These are phyloP conservation scores for Plumapathes pennacea DNA, from an alignment of 92 coral and sea anemone genomes.

Conservation along the genomic window DNA sequence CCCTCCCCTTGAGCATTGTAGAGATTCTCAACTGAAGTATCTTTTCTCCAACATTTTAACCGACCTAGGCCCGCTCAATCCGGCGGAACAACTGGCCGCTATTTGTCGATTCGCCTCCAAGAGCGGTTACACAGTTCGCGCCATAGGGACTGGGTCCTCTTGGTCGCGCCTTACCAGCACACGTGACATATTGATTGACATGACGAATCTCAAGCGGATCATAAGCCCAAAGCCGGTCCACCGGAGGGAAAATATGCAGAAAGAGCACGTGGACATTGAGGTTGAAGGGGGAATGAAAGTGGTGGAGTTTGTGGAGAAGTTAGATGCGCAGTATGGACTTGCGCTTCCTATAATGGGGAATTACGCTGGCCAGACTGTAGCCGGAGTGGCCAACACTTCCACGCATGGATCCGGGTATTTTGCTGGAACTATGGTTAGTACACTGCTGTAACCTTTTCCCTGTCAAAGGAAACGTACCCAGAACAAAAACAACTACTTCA, in stretches of 20 bases:
- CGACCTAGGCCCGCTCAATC: too few relatives aligned
- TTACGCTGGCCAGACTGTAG: constrained; percentile 77
- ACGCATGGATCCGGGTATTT: constrained; percentile 73
- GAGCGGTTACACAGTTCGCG: constrained; percentile 54
- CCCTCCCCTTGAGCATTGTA: too few relatives aligned
- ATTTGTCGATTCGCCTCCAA: constrained; percentile 62
- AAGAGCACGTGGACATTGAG: constrained; percentile 65
- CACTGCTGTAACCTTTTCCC: too few relatives aligned
- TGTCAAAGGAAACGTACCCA: too few relatives aligned
- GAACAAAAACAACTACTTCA: too few relatives aligned
- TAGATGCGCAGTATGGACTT: constrained; percentile 56
- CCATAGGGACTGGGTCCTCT: constrained; percentile 76
- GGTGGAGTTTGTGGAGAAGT: constrained; percentile 40
- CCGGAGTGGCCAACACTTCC: constrained; percentile 62
- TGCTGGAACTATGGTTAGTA: constrained; percentile 58
- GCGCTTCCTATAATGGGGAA: constrained; percentile 65
- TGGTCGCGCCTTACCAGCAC: constrained; percentile 69
- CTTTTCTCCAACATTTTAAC: too few relatives aligned
- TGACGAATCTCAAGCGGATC: constrained; percentile 58
- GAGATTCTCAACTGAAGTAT: too few relatives aligned
- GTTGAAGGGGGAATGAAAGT: constrained; percentile 73
- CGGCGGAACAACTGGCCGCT: constrained; percentile 58
- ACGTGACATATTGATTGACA: constrained; percentile 73
- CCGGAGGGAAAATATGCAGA: constrained; percentile 36
- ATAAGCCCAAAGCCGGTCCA: constrained; percentile 46